Base-by-base conservation (phyloP, 2,113 vertebrate species). In the Motacilla tschutschensis region DNA sequence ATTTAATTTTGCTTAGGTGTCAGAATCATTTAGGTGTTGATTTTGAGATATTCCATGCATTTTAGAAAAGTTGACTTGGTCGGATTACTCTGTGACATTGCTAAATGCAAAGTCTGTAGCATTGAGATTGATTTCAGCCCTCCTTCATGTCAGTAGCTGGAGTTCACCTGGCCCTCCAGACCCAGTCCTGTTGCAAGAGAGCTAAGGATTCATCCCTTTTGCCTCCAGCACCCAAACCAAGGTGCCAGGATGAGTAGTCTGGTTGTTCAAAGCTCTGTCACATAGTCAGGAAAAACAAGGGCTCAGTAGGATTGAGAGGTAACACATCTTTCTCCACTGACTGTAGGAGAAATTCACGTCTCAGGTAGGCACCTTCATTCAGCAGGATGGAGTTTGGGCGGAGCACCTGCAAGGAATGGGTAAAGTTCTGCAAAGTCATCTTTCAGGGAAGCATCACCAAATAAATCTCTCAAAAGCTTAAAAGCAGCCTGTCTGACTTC, bases 351-450 rank as follows among this genome's bases (percentile, higher is more conserved):
- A 74, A 21, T 36, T 79, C 21, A 15, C 25, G 17, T 33, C 51
- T 70, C n/a, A 20, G 14, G 46, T 14, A 24, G 15, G 17, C 9
- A 51, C 20, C 29, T 58, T 67, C 14, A 8, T 55, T 65, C 51
- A 16, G n/a, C 38, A 35, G 8, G 20, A 17, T 9, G 25, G 43
- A 60, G 40, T 31, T 79, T 0, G 0, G 24, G 33, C 41, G 63
- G 22, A 38, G 14, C 36, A n/a, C 14, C 28, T 66, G 11, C 28
- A 3, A 24, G 7, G 24, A 12, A 31, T 0, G 1, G 55, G 17
- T 41, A 6, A 46, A 12, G 25, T 76, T 38, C 47, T 91, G 38
- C n/a, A 31, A 59, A 75, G 33, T 53, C 38, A 17, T 69, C 33
- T 64, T 73, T 28, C n/a, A 59, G 22, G 36, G 38, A 33, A 60